These are phyloP conservation scores for Amphiprion ocellaris DNA, from an alignment of 2,113 vertebrate genomes.

Conservation along the genomic window DNA sequence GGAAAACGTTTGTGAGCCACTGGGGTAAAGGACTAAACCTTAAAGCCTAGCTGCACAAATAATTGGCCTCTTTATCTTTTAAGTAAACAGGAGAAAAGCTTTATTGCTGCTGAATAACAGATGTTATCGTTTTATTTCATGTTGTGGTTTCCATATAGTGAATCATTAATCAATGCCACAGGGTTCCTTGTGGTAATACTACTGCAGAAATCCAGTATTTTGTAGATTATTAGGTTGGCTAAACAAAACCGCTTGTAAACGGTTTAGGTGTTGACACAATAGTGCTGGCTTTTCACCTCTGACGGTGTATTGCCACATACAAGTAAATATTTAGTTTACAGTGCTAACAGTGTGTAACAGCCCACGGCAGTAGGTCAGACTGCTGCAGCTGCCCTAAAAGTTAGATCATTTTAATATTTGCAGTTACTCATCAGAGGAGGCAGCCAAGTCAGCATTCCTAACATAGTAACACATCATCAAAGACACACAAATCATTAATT, in stretches of 20 bases:
- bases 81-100: too few species aligned
- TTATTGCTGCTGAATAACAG: too few species aligned
- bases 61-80: too few species aligned
- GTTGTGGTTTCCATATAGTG: neutral
- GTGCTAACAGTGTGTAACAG: constrained; percentile 8
- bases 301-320: neutral
- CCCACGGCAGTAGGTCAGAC: neutral
- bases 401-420: neutral
- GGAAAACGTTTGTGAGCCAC: too few species aligned
- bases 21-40: too few species aligned
- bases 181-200: neutral
- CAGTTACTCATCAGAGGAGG: neutral
- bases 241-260: neutral
- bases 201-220: neutral
- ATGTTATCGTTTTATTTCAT: too few species aligned
- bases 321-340: constrained; percentile 43
- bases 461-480: constrained; percentile 1
- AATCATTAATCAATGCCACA: neutral
- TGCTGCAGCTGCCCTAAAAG: neutral
- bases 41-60: too few species aligned
- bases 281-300: neutral
- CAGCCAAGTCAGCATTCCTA: neutral
- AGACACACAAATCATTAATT: neutral
- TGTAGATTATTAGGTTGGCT: too few species aligned
- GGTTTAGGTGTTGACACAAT: constrained; percentile 4